These are phyloP conservation scores for Microctenopoma stevenorrisi DNA, from an alignment of 2,797 vertebrate genomes.

Conservation along the genomic window DNA sequence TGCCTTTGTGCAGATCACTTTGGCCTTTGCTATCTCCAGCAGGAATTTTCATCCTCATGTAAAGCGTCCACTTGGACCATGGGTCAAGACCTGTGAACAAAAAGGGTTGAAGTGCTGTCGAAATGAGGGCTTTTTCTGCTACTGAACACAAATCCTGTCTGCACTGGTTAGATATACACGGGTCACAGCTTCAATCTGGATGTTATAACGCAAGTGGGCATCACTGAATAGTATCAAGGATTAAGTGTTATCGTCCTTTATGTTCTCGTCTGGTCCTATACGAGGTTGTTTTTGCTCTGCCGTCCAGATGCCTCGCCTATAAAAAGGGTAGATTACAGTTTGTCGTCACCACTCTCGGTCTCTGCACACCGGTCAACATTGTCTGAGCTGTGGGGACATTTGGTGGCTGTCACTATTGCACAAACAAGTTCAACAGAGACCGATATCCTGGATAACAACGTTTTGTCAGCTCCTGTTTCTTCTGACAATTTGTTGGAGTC, in stretches of 20 bases:
- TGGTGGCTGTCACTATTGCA: not conserved
- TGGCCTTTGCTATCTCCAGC: constrained; percentile 28
- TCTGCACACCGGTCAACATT: not conserved
- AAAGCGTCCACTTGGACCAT: constrained; percentile 38
- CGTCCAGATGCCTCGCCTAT: not conserved
- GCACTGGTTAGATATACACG: constrained; percentile 7
- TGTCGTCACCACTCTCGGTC: not conserved
- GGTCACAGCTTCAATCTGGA: not conserved
- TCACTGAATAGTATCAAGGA: too few relatives aligned
- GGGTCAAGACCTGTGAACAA: constrained; percentile 64
- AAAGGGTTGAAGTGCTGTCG: constrained; percentile 35
- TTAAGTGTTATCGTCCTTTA: too few relatives aligned
- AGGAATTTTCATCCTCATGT: constrained; percentile 35
- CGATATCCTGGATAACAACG: not conserved
- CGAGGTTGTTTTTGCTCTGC: too few relatives aligned
- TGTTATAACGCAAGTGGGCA: too few relatives aligned
- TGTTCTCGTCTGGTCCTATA: too few relatives aligned
- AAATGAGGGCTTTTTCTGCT: constrained; percentile 21
- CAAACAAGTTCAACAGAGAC: not conserved
- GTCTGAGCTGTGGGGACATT: constrained; percentile 11
- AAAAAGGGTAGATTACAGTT: not conserved
- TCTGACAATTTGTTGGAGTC: not conserved
- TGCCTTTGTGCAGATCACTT: constrained; percentile 41
- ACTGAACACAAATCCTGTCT: constrained; percentile 10
- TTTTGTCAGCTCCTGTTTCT: constrained; percentile 1